Base-by-base conservation (phyloP, 1,140 invertebrate species). In the Drosophila rufa region DNA sequence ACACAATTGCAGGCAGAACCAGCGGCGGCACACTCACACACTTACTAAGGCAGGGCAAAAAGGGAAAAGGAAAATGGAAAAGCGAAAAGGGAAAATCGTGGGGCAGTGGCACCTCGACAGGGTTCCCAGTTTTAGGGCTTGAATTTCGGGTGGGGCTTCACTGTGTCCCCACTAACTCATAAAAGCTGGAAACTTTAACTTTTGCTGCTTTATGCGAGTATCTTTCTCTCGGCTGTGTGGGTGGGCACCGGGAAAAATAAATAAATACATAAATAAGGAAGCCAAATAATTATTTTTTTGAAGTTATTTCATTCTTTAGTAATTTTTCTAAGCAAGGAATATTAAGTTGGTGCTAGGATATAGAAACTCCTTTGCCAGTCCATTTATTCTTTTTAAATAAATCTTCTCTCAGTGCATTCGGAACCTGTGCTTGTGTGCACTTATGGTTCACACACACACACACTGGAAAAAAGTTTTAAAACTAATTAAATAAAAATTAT, bases 401-500 rank as follows among this genome's bases (percentile, higher is more conserved):
- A 3, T 15, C 14, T 55, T 40, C n/a, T 55, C 14, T n/a, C 19
- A 55, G 53, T 55, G 53, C 19, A n/a, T 15, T 8, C 14, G 19
- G 22, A 36, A 71, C 53, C 67, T 71, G 53, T 33, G 53, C n/a
- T 58, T 71, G 67, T 71, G 60, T 71, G 67, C 75, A 67, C 80
- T 80, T 80, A 79, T 78, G 67, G 76, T 33, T 58, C 42, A 33
- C 46, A 66, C 60, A 58, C 46, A 65, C 57, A 76, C 53, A 55
- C 76, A 58, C 66, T 90, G 75, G 60, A 69, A 75, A 90, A 90
- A 84, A 90, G 86, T 90, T 90, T 85, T 82, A 82, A 90, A 90
- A 90, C 85, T 90, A 90, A 90, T 90, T 90, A 90, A 90, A 90
- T 90, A 90, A 90, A 90, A 90, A 90, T 90, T 90, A 90, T 85